Evolutionary conservation across 2,888 invertebrate genomes (phyloP), one percentile per base, ranked within the genome.

Genomic region (Heliconius erato): DNA sequence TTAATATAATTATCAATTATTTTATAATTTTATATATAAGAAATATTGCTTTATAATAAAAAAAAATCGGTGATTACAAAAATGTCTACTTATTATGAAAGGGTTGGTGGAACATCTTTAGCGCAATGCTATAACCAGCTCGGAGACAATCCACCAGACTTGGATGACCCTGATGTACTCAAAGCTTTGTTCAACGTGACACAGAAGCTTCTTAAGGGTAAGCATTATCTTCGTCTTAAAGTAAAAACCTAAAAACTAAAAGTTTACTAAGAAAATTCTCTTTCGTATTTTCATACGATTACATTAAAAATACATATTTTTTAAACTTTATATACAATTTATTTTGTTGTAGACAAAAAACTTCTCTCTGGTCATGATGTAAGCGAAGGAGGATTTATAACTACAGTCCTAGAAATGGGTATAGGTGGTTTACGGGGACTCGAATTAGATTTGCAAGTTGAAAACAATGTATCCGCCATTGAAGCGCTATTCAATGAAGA

Each of bases 351-450:
- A 98, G 97, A 97, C 86, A 96, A 96, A 6, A 97, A 97, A 90
- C 92, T 98, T 16, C 91, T 98, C 63, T 96, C 99, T 9, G 99
- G 99, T 0, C 99, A 99, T 91, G 99, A 99, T 92, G 96, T 99
- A 9, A 99, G 99, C 91, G 99, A 99, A 94, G 99, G 99, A 35
- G 99, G 99, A 54, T 96, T 99, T 59, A 96, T 99, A 69, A 98
- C 98, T 0, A 98, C 98, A 87, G 92, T 98, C 0, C 91, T 99
- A 83, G 99, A 99, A 95, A 99, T 99, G 99, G 98, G 98, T n/a
- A 98, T 99, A 90, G 99, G 97, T 82, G 99, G 99, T 65, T 95
- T 99, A 82, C 97, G 98, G 87, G 99, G 99, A 1, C 89, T 99
- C 26, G 94, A 97, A 26, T 91, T 98, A 0, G 96, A 98, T 85